Conservation (phyloP, 2,888 invertebrate genomes). For the Limnephilus rhombicus region DNA sequence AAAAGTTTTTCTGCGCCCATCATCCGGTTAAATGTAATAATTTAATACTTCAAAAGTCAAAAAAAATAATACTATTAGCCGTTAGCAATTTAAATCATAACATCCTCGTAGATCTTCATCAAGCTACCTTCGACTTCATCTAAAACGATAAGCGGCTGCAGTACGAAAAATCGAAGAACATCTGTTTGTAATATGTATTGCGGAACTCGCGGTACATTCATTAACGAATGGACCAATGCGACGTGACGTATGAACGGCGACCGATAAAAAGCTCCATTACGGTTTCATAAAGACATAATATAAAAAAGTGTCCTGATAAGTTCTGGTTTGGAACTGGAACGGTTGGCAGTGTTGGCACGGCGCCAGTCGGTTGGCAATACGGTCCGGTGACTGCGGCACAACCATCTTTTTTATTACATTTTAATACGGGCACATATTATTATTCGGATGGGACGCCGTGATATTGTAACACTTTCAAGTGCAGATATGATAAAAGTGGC, state of each 20-base stretch:
- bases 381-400: background rate
- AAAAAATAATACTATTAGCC: background rate
- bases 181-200: background rate
- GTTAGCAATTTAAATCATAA: no score
- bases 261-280: background rate
- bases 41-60: no score
- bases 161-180: background rate
- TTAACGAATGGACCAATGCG: background rate
- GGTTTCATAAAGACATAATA: background rate
- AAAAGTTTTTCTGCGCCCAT: background rate
- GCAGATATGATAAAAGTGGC: background rate
- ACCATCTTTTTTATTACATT: background rate
- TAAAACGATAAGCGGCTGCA: background rate
- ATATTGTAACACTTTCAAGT: background rate
- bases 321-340: constrained; percentile 12
- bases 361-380: background rate
- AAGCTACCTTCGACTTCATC: no score
- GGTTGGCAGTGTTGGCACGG: background rate
- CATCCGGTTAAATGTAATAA: no score
- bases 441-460: background rate
- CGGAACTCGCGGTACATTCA: background rate
- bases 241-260: background rate
- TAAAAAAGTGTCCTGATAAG: background rate
- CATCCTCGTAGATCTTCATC: no score
- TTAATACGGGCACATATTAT: background rate